Conservation (phyloP, 2,113 vertebrate species). For the Thunnus maccoyii region DNA sequence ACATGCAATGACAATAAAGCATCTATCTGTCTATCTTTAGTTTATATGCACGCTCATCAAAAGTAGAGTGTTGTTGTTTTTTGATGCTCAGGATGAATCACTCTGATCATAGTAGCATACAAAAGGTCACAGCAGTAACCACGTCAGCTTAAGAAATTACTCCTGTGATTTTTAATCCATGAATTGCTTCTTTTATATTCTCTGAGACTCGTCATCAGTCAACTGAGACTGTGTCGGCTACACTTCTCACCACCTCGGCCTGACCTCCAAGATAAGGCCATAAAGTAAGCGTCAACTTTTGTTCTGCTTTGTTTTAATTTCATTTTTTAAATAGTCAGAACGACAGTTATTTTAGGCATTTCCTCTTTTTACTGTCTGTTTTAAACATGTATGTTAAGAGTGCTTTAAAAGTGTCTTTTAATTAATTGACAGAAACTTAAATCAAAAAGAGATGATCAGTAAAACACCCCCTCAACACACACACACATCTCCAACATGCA, state of each 20-base stretch:
- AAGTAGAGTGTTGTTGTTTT: not conserved
- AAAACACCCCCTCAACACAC: not conserved
- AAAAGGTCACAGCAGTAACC: slow-evolving; percentile 27
- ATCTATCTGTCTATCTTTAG: not conserved
- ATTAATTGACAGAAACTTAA: not conserved
- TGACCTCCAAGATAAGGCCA: slow-evolving; percentile 40
- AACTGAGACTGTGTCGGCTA: not conserved
- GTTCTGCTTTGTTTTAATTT: slow-evolving; percentile 14
- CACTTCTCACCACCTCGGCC: slow-evolving; percentile 6
- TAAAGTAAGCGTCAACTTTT: not conserved
- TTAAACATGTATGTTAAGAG: not conserved
- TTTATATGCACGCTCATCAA: not conserved
- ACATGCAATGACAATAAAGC: too few species aligned
- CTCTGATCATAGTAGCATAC: slow-evolving; percentile 14
- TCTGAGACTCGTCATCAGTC: slow-evolving; percentile 1
- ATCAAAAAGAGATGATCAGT: slow-evolving; percentile 19
- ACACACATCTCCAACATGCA: not conserved
- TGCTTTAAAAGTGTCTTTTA: not conserved
- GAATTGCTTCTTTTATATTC: slow-evolving; percentile 22
- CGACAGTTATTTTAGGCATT: slow-evolving; percentile 10
- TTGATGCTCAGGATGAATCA: slow-evolving; percentile 16
- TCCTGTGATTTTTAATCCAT: slow-evolving; percentile 8
- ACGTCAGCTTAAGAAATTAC: slow-evolving; percentile 32
- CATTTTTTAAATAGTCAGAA: slow-evolving; percentile 20
- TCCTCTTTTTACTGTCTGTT: not conserved